A percentile compares a stretch with the other conserved stretches of the same genome.
phyloP scores from a whole-genome alignment of 2,888 invertebrate species.

The Drosophila eohydei region DNA sequence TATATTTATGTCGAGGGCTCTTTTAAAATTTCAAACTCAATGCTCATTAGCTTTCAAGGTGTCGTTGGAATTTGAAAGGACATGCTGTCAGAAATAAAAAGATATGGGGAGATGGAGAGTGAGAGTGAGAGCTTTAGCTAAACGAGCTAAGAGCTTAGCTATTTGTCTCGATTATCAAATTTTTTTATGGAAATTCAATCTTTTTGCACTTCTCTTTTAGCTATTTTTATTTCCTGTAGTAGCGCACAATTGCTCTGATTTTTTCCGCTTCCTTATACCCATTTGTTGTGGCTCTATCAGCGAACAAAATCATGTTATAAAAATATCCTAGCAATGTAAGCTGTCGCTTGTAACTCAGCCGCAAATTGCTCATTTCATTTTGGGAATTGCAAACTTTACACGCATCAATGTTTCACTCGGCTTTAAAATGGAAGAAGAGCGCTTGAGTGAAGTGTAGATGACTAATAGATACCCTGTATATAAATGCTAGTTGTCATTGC shows the following conservation, averaged over 20 bases:
- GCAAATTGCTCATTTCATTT: constrained; percentile 50
- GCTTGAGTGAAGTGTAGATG: background rate
- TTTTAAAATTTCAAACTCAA: constrained; percentile 29
- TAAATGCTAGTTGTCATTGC: background rate
- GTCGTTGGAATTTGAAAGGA: background rate
- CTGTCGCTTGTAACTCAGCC: constrained; percentile 12
- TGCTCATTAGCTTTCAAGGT: constrained; percentile 29
- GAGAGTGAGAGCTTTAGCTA: background rate
- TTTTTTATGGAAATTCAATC: background rate
- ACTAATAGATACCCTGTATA: background rate
- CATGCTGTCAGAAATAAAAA: background rate
- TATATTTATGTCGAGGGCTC: constrained; percentile 42
- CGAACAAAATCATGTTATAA: background rate
- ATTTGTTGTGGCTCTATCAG: background rate
- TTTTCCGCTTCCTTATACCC: background rate
- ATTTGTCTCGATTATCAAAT: background rate
- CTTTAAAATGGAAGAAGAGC: constrained; percentile 24
- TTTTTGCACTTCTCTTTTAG: background rate
- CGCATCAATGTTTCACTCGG: constrained; percentile 28
- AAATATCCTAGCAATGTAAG: background rate
- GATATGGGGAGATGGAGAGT: background rate
- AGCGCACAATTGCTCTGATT: background rate
- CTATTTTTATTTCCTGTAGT: too few species aligned
- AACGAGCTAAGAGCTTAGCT: constrained; percentile 1
- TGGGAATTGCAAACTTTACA: constrained; percentile 55